These are phyloP conservation scores for Chymomyza costata DNA, from an alignment of 1,140 invertebrate species.

Conservation along the genomic window DNA sequence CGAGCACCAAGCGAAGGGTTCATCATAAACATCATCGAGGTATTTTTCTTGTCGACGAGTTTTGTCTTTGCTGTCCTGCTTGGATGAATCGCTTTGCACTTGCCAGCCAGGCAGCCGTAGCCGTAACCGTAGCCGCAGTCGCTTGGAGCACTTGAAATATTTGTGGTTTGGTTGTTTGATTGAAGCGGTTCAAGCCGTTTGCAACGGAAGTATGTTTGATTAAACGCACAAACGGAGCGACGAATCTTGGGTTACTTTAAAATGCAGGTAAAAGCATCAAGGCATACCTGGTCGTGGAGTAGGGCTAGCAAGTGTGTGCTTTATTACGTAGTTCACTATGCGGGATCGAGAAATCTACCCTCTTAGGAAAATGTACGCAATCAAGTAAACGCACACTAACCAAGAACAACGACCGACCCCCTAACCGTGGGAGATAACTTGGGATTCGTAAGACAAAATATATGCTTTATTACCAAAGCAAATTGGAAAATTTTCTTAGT, in stretches of 20 bases:
- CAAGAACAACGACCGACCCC: too few species aligned
- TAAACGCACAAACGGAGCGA: constrained; percentile 50
- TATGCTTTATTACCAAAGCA: too few species aligned
- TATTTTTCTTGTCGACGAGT: constrained; percentile 65
- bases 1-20: constrained; percentile 60
- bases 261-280: constrained; percentile 41
- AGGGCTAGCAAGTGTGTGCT: not conserved
- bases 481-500: too few species aligned
- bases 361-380: too few species aligned
- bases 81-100: constrained; percentile 26
- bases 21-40: constrained; percentile 49
- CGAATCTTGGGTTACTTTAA: constrained; percentile 32
- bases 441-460: too few species aligned
- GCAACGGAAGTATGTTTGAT: constrained; percentile 71
- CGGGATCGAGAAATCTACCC: too few species aligned
- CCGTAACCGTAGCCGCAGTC: constrained; percentile 14
- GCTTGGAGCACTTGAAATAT: constrained; percentile 55
- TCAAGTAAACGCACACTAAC: too few species aligned
- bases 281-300: constrained; percentile 3
- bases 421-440: too few species aligned
- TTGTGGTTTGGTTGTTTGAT: constrained; percentile 71
- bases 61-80: constrained; percentile 47
- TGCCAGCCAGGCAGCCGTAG: constrained; percentile 45
- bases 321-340: too few species aligned
- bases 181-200: constrained; percentile 68